phyloP scores from a whole-genome alignment of 2,888 invertebrate species.

The Sepiola atlantica region DNA sequence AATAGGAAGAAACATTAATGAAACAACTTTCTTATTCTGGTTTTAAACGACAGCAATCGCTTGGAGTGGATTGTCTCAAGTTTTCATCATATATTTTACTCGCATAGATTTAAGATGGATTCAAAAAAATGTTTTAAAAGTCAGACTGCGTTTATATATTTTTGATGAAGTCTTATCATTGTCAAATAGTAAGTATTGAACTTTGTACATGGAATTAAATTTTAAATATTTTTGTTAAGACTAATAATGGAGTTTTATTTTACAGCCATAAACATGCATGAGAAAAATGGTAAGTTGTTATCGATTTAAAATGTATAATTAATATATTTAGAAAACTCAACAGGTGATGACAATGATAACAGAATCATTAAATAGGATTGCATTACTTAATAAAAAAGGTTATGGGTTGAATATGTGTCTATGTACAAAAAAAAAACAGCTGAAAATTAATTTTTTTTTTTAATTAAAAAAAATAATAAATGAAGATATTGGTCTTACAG shows the following conservation, averaged over 20 bases:
- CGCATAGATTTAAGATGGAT: too few species aligned
- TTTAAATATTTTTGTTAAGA: not conserved
- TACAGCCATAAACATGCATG: not conserved
- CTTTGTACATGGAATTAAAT: not conserved
- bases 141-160: too few species aligned
- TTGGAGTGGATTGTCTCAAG: not conserved
- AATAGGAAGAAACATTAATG: not conserved
- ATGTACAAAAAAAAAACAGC: slow-evolving; percentile 32
- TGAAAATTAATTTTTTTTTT: not conserved
- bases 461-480: not conserved
- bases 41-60: not conserved
- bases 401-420: not conserved
- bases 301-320: not conserved
- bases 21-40: not conserved
- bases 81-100: too few species aligned
- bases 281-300: not conserved
- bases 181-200: not conserved
- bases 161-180: not conserved
- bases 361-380: not conserved
- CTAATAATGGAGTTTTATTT: not conserved
- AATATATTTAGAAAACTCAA: not conserved
- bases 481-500: not conserved
- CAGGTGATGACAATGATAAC: not conserved
- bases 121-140: too few species aligned
- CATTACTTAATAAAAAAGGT: not conserved